Percentiles rank a stretch among this genome's conserved stretches.
Conservation (phyloP, 2,888 invertebrate genomes). For the Mamestra brassicae region DNA sequence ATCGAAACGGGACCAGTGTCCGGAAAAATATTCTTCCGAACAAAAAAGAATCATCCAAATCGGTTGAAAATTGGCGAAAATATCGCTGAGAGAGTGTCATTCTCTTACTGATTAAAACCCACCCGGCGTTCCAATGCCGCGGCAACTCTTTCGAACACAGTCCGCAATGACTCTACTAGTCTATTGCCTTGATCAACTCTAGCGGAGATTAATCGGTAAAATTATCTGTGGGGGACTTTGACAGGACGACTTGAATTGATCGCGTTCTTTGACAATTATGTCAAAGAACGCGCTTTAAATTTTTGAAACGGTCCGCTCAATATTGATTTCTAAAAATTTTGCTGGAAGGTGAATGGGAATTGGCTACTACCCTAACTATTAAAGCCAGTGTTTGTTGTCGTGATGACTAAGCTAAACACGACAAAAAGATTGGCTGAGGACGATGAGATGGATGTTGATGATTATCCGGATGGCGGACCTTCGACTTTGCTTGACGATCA, state of each 20-base stretch:
- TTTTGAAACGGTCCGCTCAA: constrained; percentile 22
- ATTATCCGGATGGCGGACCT: constrained; percentile 64
- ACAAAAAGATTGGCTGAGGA: constrained; percentile 77
- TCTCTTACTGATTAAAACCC: too few relatives aligned
- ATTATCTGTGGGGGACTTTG: background rate
- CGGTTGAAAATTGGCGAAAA: too few relatives aligned
- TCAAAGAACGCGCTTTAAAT: constrained; percentile 28
- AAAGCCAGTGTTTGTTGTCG: background rate
- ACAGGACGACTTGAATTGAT: background rate
- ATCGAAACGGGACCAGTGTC: too few relatives aligned
- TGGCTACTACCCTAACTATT: background rate
- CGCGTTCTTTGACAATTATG: too few relatives aligned
- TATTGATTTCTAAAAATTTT: background rate
- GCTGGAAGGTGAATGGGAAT: background rate
- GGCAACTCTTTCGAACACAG: too few relatives aligned
- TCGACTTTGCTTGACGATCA: constrained; percentile 48
- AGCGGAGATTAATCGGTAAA: background rate
- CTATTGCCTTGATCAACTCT: background rate
- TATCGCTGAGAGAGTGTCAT: too few relatives aligned
- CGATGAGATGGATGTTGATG: constrained; percentile 86
- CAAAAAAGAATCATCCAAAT: too few relatives aligned
- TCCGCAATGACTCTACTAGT: too few relatives aligned
- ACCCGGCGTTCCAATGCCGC: too few relatives aligned
- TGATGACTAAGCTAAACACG: constrained; percentile 75
- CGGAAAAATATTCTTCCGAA: too few relatives aligned